Conservation (phyloP, 2,797 vertebrate genomes). For the Falco peregrinus region DNA sequence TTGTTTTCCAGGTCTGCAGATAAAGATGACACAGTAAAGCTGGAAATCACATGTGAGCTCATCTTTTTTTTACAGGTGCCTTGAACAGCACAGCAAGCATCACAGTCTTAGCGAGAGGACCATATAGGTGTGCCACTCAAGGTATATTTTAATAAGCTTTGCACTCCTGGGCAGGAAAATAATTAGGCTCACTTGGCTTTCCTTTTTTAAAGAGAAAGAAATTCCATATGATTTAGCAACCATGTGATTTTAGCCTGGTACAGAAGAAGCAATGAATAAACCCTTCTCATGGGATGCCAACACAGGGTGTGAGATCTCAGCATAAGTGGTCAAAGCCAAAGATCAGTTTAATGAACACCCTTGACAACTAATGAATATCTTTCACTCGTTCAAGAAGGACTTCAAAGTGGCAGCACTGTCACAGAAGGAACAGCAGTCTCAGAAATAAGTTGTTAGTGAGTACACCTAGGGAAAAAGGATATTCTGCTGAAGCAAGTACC, state of each 20-base stretch:
- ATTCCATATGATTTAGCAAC: not conserved
- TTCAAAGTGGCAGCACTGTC: constrained; percentile 5
- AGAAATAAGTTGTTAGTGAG: not conserved
- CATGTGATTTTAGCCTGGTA: not conserved
- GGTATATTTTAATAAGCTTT: constrained; percentile 1
- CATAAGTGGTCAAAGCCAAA: not conserved
- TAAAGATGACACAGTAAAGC: not conserved
- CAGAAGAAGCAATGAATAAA: not conserved
- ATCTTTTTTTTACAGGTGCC: not conserved
- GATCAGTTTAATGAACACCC: constrained; percentile 13
- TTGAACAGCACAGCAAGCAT: not conserved
- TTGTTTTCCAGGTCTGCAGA: constrained; percentile 8
- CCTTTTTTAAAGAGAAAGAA: not conserved
- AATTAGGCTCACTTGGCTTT: not conserved
- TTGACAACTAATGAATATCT: not conserved
- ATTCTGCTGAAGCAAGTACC: not conserved
- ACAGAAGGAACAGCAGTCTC: not conserved
- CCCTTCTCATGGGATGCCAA: not conserved
- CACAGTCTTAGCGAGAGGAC: not conserved
- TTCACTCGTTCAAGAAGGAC: constrained; percentile 22
- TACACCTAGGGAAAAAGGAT: not conserved
- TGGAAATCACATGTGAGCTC: not conserved
- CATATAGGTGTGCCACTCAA: not conserved
- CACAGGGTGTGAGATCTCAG: not conserved
- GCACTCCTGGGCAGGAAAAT: not conserved